Base-by-base conservation (phyloP, 1,140 invertebrate genomes). In the Littorina saxatilis region DNA sequence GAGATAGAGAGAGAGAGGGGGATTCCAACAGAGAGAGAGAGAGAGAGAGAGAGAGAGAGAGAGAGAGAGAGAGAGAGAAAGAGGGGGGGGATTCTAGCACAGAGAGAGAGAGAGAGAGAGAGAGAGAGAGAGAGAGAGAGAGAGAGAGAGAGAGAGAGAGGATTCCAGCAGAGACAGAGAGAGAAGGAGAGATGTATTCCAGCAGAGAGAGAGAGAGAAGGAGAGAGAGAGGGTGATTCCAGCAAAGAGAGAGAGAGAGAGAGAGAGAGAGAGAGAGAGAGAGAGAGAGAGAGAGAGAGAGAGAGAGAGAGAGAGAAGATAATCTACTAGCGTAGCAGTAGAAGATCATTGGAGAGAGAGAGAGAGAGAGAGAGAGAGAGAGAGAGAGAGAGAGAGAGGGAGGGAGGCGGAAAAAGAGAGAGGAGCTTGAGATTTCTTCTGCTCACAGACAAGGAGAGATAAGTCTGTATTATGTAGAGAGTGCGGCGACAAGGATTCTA, bases 61-160 rank as follows among this genome's bases (percentile, higher is more conserved):
- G 55, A 58, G 55, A 58, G 55, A 58, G 17, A 58, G 55, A 40
- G 70, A 40, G 27, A 39, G 37, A 40, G 70, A 40, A 0, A 20
- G 27, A 7, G 0, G 43, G 3, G 1, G 43, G 7, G 23, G 23
- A 39, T 27, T 27, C n/a, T 27, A 15, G 61, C 20, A 80, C 2
- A 80, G 23, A 80, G n/a, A 80, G n/a, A 80, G 1, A 73, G 15
- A 80, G 43, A 78, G 43, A 78, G 32, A 78, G n/a, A 78, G 32
- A 78, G 39, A 79, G 39, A 79, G 37, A 79, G 39, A 79, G 43
- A 61, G 52, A 58, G 75, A 75, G 32, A 37, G 32, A 39, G 43
- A 75, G 32, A 39, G 35, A 75, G 73, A 75, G 32, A 32, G 37
- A 39, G 37, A 68, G 27, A 29, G 39, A 43, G 23, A 23, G 20